A percentile compares a stretch with the other conserved stretches of the same genome.
Conservation (phyloP, 37 sponge, comb jelly and placozoan species). For the Cliona cf. orientalis region DNA sequence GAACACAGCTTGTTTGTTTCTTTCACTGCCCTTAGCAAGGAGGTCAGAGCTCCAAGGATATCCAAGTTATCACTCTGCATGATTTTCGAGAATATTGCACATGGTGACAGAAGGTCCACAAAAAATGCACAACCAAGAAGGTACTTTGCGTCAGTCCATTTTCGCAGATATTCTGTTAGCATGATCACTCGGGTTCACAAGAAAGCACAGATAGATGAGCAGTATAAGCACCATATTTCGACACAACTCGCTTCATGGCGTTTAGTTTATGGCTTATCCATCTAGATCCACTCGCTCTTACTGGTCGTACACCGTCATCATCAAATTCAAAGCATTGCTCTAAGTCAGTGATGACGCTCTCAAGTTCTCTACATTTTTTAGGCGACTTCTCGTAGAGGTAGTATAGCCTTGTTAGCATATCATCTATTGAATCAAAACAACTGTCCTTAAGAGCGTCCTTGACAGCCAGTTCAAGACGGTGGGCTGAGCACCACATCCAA, state of each 20-base stretch:
- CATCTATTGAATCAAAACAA: constrained; percentile 53
- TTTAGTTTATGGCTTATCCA: constrained; percentile 41
- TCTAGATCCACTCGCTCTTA: constrained; percentile 20
- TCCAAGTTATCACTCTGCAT: constrained; percentile 41
- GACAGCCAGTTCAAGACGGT: constrained; percentile 52
- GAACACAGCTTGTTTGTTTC: no score
- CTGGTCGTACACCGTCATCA: constrained; percentile 5
- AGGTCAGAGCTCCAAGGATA: constrained; percentile 27
- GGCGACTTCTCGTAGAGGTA: constrained; percentile 36
- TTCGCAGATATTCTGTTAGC: constrained; percentile 47
- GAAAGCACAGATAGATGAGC: constrained; percentile 47
- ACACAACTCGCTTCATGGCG: constrained; percentile 54
- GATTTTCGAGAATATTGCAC: constrained; percentile 30
- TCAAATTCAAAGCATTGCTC: constrained; percentile 19
- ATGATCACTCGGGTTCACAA: constrained; percentile 60
- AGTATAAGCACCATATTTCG: constrained; percentile 70
- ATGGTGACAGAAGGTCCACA: constrained; percentile 54
- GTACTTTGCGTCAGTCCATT: constrained; percentile 73
- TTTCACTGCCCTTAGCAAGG: no score
- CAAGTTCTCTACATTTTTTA: constrained; percentile 34
- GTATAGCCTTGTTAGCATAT: constrained; percentile 28
- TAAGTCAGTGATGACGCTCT: constrained; percentile 37
- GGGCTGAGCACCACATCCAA: constrained; percentile 73
- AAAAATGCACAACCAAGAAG: constrained; percentile 77
- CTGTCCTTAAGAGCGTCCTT: constrained; percentile 60